These are phyloP conservation scores for Mustela lutreola DNA, from an alignment of 2,113 vertebrate species.

Conservation along the genomic window DNA sequence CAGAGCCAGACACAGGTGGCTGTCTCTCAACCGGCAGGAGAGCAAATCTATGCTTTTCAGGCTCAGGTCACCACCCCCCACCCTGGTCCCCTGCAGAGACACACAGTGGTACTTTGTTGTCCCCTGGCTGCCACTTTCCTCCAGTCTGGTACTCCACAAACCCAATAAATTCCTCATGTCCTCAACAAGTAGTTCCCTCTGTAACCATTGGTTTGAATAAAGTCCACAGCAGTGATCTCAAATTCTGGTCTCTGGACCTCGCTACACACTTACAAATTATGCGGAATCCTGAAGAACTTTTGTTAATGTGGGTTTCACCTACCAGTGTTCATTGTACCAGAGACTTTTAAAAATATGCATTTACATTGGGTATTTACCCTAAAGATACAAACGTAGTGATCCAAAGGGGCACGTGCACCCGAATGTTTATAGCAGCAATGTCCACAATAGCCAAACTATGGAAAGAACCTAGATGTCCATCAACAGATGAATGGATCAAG, in stretches of 20 bases:
- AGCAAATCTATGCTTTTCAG: neutral
- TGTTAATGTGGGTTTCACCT: neutral
- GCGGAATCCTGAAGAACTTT: neutral
- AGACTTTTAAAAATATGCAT: neutral
- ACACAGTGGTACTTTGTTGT: neutral
- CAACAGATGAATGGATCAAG: too few species aligned
- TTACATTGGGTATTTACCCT: neutral
- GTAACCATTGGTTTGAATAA: neutral
- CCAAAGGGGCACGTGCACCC: too few species aligned
- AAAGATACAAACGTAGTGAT: too few species aligned
- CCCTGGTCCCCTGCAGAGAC: fast-evolving
- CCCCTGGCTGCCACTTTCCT: neutral
- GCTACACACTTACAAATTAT: neutral
- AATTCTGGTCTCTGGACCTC: neutral
- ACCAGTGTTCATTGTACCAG: neutral
- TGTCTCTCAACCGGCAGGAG: neutral
- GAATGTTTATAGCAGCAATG: too few species aligned
- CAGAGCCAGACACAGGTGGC: neutral
- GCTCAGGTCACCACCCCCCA: neutral
- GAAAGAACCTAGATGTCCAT: too few species aligned
- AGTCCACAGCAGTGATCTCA: neutral
- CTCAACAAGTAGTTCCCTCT: neutral
- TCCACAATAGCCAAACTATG: too few species aligned
- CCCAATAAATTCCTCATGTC: neutral
- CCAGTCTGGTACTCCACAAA: neutral